Conservation (phyloP, 2,888 invertebrate species). For the Hypena proboscidalis region DNA sequence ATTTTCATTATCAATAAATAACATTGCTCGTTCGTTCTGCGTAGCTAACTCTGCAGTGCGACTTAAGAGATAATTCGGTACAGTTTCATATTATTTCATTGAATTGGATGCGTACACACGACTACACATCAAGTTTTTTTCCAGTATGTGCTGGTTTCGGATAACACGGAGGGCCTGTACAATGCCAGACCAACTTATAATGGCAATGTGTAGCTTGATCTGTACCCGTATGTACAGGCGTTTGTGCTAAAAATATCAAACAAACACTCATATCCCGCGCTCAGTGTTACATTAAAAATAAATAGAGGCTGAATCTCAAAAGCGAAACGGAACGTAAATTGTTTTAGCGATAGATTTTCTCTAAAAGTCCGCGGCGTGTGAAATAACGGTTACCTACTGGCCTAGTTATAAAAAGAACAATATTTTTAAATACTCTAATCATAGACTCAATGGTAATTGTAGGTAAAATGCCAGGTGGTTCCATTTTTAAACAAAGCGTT, state of each 20-base stretch:
- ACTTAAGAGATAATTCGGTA: no score
- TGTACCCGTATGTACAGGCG: constrained; percentile 23
- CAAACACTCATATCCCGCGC: constrained; percentile 39
- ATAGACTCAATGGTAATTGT: no score
- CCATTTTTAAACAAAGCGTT: no score
- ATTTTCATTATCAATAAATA: no score
- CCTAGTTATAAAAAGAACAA: no score
- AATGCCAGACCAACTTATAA: no score
- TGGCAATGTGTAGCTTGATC: no score
- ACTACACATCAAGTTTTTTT: no score
- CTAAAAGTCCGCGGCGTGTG: not conserved
- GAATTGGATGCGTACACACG: constrained; percentile 29
- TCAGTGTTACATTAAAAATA: constrained; percentile 42
- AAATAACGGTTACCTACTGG: not conserved
- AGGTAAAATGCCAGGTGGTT: no score
- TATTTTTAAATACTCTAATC: no score
- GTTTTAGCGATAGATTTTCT: constrained; percentile 18
- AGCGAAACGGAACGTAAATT: constrained; percentile 24
- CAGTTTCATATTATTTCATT: constrained; percentile 25
- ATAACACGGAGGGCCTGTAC: no score
- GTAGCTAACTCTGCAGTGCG: constrained; percentile 1
- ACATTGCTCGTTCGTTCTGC: not conserved
- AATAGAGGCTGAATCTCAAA: constrained; percentile 36
- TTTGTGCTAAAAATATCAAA: constrained; percentile 43
- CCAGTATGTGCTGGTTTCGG: no score